These are phyloP conservation scores for Mythimna albipuncta DNA, from an alignment of 2,888 invertebrate species.

Conservation along the genomic window DNA sequence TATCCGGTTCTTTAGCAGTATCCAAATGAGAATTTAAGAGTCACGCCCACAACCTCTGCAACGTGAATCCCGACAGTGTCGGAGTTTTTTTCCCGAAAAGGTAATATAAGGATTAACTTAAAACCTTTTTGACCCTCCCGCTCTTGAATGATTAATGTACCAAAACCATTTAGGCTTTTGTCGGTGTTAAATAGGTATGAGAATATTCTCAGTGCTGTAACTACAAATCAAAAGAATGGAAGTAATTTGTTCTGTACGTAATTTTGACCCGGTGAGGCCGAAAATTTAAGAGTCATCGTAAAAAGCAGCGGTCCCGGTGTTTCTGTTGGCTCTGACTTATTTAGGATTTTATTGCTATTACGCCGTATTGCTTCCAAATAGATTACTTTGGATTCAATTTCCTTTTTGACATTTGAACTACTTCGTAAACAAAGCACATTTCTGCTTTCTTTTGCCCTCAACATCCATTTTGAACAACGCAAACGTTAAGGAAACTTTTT, in stretches of 20 bases:
- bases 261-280: background rate
- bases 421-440: conserved; percentile 34
- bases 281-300: conserved; percentile 44
- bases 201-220: conserved; percentile 25
- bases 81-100: conserved; percentile 13
- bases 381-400: conserved; percentile 41
- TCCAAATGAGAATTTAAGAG: conserved; percentile 31
- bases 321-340: conserved; percentile 27
- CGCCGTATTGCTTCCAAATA: conserved; percentile 30
- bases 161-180: conserved; percentile 37
- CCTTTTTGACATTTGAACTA: conserved; percentile 25
- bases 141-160: conserved; percentile 34
- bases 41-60: background rate
- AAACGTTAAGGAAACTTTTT: background rate
- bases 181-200: conserved; percentile 16
- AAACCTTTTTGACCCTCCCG: conserved; percentile 29
- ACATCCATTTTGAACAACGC: background rate
- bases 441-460: background rate
- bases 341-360: conserved; percentile 44
- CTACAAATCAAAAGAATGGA: conserved; percentile 27
- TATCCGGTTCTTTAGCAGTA: conserved; percentile 14
- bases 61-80: background rate
- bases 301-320: conserved; percentile 14
- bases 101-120: conserved; percentile 37
- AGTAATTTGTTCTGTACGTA: conserved; percentile 31